Evolutionary conservation across 1,140 invertebrate genomes (phyloP).

Genomic region (Capitella teleta): DNA sequence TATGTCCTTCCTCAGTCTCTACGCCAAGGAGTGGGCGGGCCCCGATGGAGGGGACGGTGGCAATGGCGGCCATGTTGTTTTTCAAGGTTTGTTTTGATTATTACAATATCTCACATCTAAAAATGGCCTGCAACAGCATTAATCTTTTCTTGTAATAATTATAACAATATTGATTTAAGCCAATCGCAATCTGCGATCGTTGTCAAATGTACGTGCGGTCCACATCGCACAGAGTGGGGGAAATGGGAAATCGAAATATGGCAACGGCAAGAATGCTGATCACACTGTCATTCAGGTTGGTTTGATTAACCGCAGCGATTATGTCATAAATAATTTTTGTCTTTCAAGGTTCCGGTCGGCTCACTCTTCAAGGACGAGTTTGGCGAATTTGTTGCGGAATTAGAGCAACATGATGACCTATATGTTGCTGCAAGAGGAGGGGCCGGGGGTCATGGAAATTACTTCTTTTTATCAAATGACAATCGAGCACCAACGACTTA

Average conservation of each 20-base stretch:
- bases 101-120: neutral
- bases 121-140: too few species aligned
- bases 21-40: conserved; percentile 72
- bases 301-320: neutral
- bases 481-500: conserved; percentile 73
- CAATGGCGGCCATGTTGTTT: conserved; percentile 90
- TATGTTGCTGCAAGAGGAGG: conserved; percentile 91
- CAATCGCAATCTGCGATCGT: conserved; percentile 55
- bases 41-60: conserved; percentile 96
- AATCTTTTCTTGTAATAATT: too few species aligned
- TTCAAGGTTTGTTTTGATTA: conserved; percentile 49
- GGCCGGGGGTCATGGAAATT: conserved; percentile 87
- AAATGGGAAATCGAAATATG: conserved; percentile 62
- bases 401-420: conserved; percentile 59
- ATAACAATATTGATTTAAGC: too few species aligned
- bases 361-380: conserved; percentile 59
- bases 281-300: conserved; percentile 58
- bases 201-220: conserved; percentile 56
- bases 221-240: conserved; percentile 57
- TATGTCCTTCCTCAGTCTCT: conserved; percentile 70
- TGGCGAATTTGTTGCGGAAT: conserved; percentile 58
- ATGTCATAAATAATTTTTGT: neutral
- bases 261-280: conserved; percentile 73
- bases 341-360: conserved; percentile 66
- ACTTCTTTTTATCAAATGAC: conserved; percentile 72